phyloP scores from a whole-genome alignment of 2,797 vertebrate genomes.

The Pantherophis vulpinus region DNA sequence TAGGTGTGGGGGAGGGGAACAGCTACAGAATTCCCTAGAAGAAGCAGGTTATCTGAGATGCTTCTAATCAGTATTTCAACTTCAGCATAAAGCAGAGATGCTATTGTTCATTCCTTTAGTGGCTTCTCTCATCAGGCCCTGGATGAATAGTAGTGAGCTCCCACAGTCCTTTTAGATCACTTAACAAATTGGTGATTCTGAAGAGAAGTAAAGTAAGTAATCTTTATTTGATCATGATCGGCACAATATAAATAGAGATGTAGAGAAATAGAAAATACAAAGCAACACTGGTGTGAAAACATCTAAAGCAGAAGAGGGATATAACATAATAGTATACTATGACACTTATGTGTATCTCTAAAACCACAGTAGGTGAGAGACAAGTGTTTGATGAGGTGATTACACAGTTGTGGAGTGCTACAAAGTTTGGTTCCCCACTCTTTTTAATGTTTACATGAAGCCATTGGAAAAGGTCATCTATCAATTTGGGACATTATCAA shows the following conservation, averaged over 20 bases:
- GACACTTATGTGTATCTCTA: not conserved
- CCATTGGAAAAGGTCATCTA: not conserved
- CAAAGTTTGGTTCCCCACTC: not conserved
- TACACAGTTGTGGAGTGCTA: not conserved
- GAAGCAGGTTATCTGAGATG: not conserved
- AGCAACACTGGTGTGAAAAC: not conserved
- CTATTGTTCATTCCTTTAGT: not conserved
- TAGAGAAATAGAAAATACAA: not conserved
- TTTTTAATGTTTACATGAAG: not conserved
- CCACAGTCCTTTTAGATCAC: not conserved
- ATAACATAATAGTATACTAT: not conserved
- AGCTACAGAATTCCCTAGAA: not conserved
- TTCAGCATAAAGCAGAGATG: not conserved
- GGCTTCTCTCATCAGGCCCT: not conserved
- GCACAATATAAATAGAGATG: not conserved
- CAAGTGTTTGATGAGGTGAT: not conserved
- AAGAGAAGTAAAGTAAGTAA: not conserved
- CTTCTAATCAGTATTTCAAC: not conserved
- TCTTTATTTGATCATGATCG: not conserved
- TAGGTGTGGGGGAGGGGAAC: not conserved
- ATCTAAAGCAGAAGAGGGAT: not conserved
- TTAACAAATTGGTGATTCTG: not conserved
- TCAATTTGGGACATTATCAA: not conserved
- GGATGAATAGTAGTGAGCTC: not conserved
- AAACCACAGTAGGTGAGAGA: not conserved